phyloP scores from a whole-genome alignment of 2,888 invertebrate species.

The Colostygia pectinataria region DNA sequence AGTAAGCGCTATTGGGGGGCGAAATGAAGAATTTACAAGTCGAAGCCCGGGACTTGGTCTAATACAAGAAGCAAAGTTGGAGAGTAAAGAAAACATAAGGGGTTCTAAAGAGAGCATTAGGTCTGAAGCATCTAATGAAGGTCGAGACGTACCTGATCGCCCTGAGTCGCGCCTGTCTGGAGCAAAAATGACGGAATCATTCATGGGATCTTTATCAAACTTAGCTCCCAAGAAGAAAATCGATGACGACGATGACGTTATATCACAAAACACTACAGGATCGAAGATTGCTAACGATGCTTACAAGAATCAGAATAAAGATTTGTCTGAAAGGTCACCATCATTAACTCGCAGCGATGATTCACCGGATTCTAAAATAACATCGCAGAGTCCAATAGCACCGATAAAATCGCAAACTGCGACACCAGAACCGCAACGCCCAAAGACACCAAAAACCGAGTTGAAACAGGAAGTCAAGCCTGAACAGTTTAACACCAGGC shows the following conservation, averaged over 20 bases:
- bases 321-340: slow-evolving; percentile 73
- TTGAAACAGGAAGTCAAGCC: slow-evolving; percentile 47
- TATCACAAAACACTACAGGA: slow-evolving; percentile 59
- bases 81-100: slow-evolving; percentile 70
- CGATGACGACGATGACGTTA: slow-evolving; percentile 76
- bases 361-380: slow-evolving; percentile 71
- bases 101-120: slow-evolving; percentile 71
- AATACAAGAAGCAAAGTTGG: slow-evolving; percentile 73
- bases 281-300: slow-evolving; percentile 47
- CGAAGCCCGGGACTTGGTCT: slow-evolving; percentile 70
- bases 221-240: slow-evolving; percentile 59
- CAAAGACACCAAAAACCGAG: slow-evolving; percentile 69
- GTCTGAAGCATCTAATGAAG: slow-evolving; percentile 63
- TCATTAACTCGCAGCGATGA: slow-evolving; percentile 78
- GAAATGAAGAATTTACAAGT: slow-evolving; percentile 62
- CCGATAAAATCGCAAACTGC: slow-evolving; percentile 56
- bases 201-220: slow-evolving; percentile 69
- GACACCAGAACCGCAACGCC: slow-evolving; percentile 63
- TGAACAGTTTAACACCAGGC: slow-evolving; percentile 41
- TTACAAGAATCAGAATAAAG: slow-evolving; percentile 54
- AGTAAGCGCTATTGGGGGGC: slow-evolving; percentile 73
- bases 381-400: slow-evolving; percentile 45
- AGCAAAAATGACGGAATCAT: slow-evolving; percentile 78
- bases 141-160: slow-evolving; percentile 60
- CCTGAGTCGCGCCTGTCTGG: slow-evolving; percentile 74